Evolutionary conservation across 2,888 invertebrate genomes (phyloP).

Genomic region (Perithous albicinctus): DNA sequence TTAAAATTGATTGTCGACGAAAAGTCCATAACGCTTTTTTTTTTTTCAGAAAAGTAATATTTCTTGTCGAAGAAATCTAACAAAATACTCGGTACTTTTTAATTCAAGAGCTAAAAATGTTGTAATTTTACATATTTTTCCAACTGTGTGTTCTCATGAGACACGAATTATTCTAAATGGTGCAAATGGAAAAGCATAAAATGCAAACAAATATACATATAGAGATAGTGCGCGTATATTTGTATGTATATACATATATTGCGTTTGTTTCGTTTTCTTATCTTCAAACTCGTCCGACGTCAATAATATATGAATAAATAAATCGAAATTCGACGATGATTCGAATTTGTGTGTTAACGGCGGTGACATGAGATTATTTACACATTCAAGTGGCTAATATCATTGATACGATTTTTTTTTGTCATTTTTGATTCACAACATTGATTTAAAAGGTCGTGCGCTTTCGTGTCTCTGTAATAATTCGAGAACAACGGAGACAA

Average conservation of each 20-base stretch:
- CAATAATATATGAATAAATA: conserved; percentile 48
- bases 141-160: neutral
- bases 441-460: conserved; percentile 28
- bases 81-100: too few species aligned
- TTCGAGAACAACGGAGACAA: neutral
- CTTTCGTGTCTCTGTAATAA: neutral
- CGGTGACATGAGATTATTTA: conserved; percentile 63
- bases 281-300: conserved; percentile 30
- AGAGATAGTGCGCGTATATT: conserved; percentile 44
- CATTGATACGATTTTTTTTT: neutral
- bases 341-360: conserved; percentile 48
- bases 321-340: conserved; percentile 49
- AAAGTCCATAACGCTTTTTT: too few species aligned
- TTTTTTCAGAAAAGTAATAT: too few species aligned
- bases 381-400: conserved; percentile 62
- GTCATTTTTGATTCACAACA: conserved; percentile 35
- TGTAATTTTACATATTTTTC: neutral
- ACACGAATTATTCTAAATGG: neutral
- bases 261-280: conserved; percentile 16
- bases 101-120: too few species aligned
- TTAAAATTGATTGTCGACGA: too few species aligned
- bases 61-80: too few species aligned
- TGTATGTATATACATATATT: conserved; percentile 35
- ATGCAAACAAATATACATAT: neutral
- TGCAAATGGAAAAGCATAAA: neutral